Base-by-base conservation (phyloP, 2,797 vertebrate genomes). In the Psittacula echo region DNA sequence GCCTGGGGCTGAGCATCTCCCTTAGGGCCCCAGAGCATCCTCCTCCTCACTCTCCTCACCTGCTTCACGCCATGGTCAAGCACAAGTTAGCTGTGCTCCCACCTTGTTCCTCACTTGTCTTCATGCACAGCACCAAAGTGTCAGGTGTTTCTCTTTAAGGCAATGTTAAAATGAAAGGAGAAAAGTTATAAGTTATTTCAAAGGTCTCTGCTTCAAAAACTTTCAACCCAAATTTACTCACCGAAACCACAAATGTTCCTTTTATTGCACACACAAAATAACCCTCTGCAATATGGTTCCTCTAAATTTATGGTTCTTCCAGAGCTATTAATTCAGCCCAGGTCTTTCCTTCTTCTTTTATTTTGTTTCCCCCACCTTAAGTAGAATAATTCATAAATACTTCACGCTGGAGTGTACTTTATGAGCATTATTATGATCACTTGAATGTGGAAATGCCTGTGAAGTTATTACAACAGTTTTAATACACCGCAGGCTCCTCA, bases 261-360 rank as follows among this genome's bases (percentile, higher is more conserved):
- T 95, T 97, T 96, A 96, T 94, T 93, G 70, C 72, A 20, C 82
- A 8, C 66, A 45, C 53, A 26, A 20, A 94, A 75, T 68, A 54
- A 17, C 85, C 89, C 82, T 47, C 65, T 91, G 95, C 95, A 93
- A 96, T 72, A 21, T 11, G 75, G 87, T 65, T 68, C 92, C 91
- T 47, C 65, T 58, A 56, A 44, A 84, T 95, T 95, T 96, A 95
- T 89, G 62, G 68, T 3, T 92, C 87, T 89, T 89, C 76, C 93
- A 54, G 48, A 71, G 65, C 87, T 68, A 72, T 92, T 94, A 91
- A 94, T 75, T 89, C 95, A 95, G 72, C 56, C 89, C 95, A 93
- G 90, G 45, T 92, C 87, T 91, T 93, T 87, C 66, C 32, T 85
- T 75, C 11, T n/a, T 5, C 7, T 16, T 22, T 12, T 13, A 37